Conservation (phyloP, 1,140 invertebrate genomes). For the Elymnias hypermnestra region DNA sequence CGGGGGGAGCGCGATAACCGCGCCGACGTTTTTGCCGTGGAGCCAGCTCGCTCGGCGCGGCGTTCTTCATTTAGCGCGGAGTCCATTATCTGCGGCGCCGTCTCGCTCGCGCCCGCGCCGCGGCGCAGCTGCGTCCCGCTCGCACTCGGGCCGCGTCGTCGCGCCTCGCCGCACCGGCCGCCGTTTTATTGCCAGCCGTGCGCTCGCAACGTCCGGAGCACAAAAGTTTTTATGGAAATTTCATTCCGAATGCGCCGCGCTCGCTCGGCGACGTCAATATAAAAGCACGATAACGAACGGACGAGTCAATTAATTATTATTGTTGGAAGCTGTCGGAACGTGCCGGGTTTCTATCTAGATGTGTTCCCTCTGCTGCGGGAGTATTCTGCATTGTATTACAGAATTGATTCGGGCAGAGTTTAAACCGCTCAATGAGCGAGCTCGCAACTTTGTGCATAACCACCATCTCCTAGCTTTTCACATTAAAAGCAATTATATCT, state of each 20-base stretch:
- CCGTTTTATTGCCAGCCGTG: slow-evolving; percentile 74
- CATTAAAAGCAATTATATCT: background rate
- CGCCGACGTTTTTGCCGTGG: slow-evolving; percentile 68
- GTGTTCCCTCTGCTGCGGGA: slow-evolving; percentile 39
- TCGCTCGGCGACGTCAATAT: slow-evolving; percentile 73
- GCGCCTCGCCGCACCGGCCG: slow-evolving; percentile 71
- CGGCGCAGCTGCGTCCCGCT: slow-evolving; percentile 47
- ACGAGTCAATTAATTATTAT: slow-evolving; percentile 76
- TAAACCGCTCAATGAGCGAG: slow-evolving; percentile 9
- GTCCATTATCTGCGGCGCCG: slow-evolving; percentile 63
- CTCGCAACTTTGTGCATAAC: slow-evolving; percentile 11
- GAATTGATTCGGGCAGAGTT: slow-evolving; percentile 23
- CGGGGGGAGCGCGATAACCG: slow-evolving; percentile 54
- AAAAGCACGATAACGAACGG: slow-evolving; percentile 75
- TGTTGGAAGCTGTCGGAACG: slow-evolving; percentile 71
- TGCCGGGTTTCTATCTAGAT: slow-evolving; percentile 59
- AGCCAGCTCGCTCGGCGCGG: slow-evolving; percentile 58
- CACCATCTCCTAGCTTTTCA: too few species aligned
- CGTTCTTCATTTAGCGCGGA: slow-evolving; percentile 65
- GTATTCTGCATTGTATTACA: slow-evolving; percentile 37
- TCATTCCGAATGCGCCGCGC: slow-evolving; percentile 71
- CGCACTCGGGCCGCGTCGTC: slow-evolving; percentile 55
- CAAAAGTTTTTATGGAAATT: slow-evolving; percentile 76
- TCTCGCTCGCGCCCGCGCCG: slow-evolving; percentile 57
- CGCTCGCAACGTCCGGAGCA: slow-evolving; percentile 73